Evolutionary conservation across 2,888 invertebrate species (phyloP), one percentile per base, ranked within the genome.

Genomic region (Galerucella pusilla): DNA sequence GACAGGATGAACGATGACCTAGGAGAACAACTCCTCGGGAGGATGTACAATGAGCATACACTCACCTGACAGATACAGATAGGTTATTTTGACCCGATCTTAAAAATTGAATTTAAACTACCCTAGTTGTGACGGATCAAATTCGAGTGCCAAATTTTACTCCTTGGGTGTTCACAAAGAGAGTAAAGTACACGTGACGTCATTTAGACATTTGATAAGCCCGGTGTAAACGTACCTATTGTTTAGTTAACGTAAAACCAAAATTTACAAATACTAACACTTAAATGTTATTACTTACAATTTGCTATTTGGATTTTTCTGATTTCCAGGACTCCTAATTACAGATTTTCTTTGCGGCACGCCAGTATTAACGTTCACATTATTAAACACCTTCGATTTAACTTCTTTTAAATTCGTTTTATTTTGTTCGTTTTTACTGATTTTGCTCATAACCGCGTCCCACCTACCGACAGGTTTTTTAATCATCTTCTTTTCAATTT

Each of bases 391-490:
- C 88, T 95, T 94, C 65, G 97, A 95, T 87, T 97, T 97, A 52
- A 97, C 94, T 86, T 97, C 96, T 87, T 94, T 95, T 80, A 92
- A 89, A 80, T 93, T 92, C 12, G 93, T 91, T 85, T 94, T 93
- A 57, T 90, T 90, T 83, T 92, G 92, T 81, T 94, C 94, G 76
- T 91, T 92, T 79, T 92, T 92, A 61, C 93, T 92, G 77, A 95
- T 94, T 87, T 94, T 94, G 87, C 93, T 94, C 92, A 94, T 93
- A 68, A 96, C 96, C 69, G 94, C 92, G 84, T 96, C 96, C 91
- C 96, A 95, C 80, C 94, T 91, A 25, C 93, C 93, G 5, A 91
- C 91, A 1, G 90, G 87, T 67, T 90, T 88, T 83, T 92, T 91
- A 3, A 87, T 85, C 60, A 77, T 80, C 28, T 89, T 90, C 80